Conservation (phyloP, 1,140 invertebrate species). For the Macrobrachium rosenbergii region DNA sequence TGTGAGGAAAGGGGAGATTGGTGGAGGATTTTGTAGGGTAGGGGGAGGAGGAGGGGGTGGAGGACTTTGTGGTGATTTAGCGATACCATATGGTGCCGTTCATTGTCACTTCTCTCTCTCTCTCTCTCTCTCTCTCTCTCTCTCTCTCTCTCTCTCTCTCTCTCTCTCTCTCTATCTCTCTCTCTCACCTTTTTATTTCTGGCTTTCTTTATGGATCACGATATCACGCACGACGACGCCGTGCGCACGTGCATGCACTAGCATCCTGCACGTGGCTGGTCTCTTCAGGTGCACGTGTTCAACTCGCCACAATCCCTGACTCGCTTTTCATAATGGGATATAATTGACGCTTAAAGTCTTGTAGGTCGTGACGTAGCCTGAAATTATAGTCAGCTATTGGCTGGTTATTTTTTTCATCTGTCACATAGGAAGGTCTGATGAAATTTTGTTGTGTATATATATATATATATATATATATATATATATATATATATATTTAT, state of each 20-base stretch:
- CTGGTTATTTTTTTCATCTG: too few species aligned
- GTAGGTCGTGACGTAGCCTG: too few species aligned
- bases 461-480: slow-evolving; percentile 17
- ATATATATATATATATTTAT: not conserved
- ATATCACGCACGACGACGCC: not conserved
- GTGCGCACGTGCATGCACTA: too few species aligned
- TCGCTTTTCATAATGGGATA: too few species aligned
- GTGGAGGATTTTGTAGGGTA: not conserved
- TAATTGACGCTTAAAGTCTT: too few species aligned
- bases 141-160: not conserved
- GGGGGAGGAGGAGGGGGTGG: not conserved
- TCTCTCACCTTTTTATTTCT: not conserved
- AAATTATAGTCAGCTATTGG: too few species aligned
- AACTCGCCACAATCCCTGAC: too few species aligned
- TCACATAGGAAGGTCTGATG: too few species aligned
- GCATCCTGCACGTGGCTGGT: too few species aligned
- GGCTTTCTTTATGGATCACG: not conserved
- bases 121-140: not conserved
- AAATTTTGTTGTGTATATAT: not conserved
- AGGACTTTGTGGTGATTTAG: not conserved
- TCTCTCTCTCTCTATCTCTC: not conserved
- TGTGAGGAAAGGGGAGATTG: not conserved
- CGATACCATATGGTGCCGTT: not conserved
- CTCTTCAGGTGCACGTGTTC: too few species aligned
- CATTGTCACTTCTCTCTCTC: not conserved